Evolutionary conservation across 2,888 invertebrate genomes (phyloP), one percentile per base, ranked within the genome.

Genomic region (Sycophila texana): DNA sequence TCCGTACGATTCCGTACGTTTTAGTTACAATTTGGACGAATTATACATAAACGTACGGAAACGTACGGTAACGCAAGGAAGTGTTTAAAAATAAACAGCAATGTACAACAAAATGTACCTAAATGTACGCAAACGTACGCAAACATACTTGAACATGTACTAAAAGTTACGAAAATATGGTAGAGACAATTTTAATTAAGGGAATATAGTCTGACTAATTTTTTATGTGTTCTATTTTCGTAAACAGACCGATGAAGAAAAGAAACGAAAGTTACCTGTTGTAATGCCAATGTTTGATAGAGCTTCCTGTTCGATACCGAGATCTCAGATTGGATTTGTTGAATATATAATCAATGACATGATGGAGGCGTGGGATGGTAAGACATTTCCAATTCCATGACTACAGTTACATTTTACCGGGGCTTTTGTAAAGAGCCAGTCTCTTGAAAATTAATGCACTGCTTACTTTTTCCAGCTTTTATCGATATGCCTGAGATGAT

Each of bases 231-330:
- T 39, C 10, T 39, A 39, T 10, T 16, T 51, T n/a, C 5, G 3
- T 55, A 10, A 5, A 70, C 51, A 99, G 93, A 99, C 99, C 13
- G 98, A 98, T 88, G 98, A 99, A 88, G 99, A 99, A 91, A 98
- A 97, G 88, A 93, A 93, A 16, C 93, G 94, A 84, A 95, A 95
- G 70, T 91, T 99, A 86, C 99, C 99, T 0, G 97, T 99, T 13
- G 97, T 99, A 82, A 99, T 99, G 99, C 98, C 99, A 13, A 96
- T 98, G 94, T 99, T 99, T 91, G 99, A 99, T 91, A 94, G 98
- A 84, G 93, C 94, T 80, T 95, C 96, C 1, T 99, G 99, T 91
- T 98, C 98, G 87, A 97, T 99, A 89, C 98, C 99, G 73, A 97
- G 98, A 91, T 98, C 98, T 80, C 99, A 99, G 92, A 97, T 98